phyloP scores from a whole-genome alignment of 2,113 vertebrate species.

The Corydoras maculifer region DNA sequence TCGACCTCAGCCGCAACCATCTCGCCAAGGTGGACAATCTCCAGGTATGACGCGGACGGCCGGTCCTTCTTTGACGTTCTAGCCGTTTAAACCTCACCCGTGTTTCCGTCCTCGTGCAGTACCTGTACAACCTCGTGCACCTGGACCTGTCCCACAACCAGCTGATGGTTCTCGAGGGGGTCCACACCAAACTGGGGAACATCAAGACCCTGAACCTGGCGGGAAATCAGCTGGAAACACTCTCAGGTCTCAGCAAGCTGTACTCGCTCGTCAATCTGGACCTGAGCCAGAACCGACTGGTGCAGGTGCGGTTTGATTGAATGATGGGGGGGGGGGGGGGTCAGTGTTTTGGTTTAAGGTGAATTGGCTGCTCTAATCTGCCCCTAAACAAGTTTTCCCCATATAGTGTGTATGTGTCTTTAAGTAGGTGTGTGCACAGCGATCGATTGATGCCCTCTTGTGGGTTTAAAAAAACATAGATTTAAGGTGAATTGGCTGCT shows the following conservation, averaged over 20 bases:
- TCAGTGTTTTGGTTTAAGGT: no score
- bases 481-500: no score
- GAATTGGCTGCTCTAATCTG: no score
- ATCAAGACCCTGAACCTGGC: conserved; percentile 91
- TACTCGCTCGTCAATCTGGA: conserved; percentile 94
- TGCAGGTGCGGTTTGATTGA: conserved; percentile 66
- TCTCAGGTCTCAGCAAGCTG: conserved; percentile 86
- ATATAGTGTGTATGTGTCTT: no score
- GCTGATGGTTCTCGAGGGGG: conserved; percentile 75
- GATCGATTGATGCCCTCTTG: no score
- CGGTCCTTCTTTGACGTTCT: no score
- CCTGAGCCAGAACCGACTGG: conserved; percentile 82
- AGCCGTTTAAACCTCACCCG: no score
- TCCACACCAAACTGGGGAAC: conserved; percentile 91
- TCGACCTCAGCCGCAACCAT: conserved; percentile 91
- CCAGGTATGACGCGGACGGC: conserved; percentile 64
- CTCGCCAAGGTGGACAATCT: conserved; percentile 82
- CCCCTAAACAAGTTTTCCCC: no score
- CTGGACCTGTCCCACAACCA: conserved; percentile 92
- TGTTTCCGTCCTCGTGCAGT: conserved; percentile 55
- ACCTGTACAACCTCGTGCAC: conserved; percentile 92
- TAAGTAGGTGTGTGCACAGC: no score
- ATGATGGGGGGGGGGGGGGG: no score
- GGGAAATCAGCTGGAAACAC: conserved; percentile 83
- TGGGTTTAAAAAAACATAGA: no score